Percentiles rank a stretch among this genome's conserved stretches.
These are phyloP conservation scores for Aythya fuligula DNA, from an alignment of 2,797 vertebrate species.

Conservation along the genomic window DNA sequence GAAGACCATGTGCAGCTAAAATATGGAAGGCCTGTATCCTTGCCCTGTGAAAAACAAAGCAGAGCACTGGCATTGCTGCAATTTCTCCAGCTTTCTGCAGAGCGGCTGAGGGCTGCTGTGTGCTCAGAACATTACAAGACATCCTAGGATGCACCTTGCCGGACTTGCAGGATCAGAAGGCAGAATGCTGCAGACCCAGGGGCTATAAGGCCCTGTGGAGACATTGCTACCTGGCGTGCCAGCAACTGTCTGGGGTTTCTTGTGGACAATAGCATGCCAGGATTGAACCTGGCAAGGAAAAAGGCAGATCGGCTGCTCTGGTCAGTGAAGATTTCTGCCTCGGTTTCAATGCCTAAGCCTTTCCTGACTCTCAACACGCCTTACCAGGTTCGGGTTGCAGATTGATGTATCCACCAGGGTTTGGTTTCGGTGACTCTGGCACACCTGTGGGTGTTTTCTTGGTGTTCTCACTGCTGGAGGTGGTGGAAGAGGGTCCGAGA, in stretches of 20 bases:
- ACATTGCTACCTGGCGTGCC: rapidly evolving
- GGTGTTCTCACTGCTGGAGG: not conserved
- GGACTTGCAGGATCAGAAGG: not conserved
- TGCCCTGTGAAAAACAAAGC: too few relatives aligned
- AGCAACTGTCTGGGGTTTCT: not conserved
- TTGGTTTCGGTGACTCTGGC: not conserved
- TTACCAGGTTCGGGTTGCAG: not conserved
- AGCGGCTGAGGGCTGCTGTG: rapidly evolving
- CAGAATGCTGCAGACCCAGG: not conserved
- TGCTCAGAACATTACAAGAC: rapidly evolving
- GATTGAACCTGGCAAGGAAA: not conserved
- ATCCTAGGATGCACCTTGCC: not conserved
- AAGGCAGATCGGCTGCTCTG: not conserved
- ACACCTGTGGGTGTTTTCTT: rapidly evolving
- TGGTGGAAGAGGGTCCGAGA: not conserved
- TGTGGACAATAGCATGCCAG: not conserved
- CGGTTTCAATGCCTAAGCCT: rapidly evolving
- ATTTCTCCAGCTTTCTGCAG: not conserved
- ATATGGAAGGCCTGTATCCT: rapidly evolving
- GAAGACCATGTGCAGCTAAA: rapidly evolving
- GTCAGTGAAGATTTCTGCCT: not conserved
- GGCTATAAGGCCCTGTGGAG: not conserved
- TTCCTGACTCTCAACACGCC: rapidly evolving
- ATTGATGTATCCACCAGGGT: not conserved
- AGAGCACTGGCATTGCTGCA: rapidly evolving